A percentile compares a stretch with the other conserved stretches of the same genome.
Conservation (phyloP, 2,113 vertebrate species). For the Takifugu flavidus region DNA sequence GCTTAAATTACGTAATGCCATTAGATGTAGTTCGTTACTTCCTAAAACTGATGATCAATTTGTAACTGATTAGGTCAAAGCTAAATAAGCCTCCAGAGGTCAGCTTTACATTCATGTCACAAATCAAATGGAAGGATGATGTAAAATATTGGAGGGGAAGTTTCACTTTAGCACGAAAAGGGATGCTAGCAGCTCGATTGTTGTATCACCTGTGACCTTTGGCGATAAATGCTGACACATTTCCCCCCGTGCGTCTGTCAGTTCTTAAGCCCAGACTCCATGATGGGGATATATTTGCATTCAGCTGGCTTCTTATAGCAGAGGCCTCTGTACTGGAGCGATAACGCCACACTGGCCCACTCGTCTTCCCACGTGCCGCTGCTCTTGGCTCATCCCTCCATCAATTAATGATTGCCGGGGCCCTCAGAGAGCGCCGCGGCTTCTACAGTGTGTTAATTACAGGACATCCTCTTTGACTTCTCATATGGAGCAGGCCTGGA, state of each 20-base stretch:
- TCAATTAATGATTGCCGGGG: conserved; percentile 51
- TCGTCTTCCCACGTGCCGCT: conserved; percentile 43
- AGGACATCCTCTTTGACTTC: conserved; percentile 30
- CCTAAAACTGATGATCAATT: too few relatives aligned
- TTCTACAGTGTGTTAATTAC: conserved; percentile 49
- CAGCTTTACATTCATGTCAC: too few relatives aligned
- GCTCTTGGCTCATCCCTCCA: conserved; percentile 44
- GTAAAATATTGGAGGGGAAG: too few relatives aligned
- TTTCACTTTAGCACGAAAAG: too few relatives aligned
- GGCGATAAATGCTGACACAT: neutral
- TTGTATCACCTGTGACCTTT: conserved; percentile 17
- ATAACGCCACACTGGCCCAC: conserved; percentile 54
- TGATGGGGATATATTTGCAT: conserved; percentile 39
- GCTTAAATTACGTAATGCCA: too few relatives aligned
- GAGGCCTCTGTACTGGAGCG: conserved; percentile 48
- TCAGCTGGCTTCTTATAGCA: conserved; percentile 27
- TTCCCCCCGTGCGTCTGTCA: conserved; percentile 1
- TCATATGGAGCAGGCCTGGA: conserved; percentile 25
- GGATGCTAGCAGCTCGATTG: too few relatives aligned
- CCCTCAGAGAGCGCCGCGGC: conserved; percentile 36
- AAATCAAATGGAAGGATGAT: too few relatives aligned
- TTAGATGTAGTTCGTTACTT: too few relatives aligned
- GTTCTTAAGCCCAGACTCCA: conserved; percentile 14
- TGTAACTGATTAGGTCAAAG: too few relatives aligned
- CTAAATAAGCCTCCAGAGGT: too few relatives aligned